These are phyloP conservation scores for Cryptotermes secundus DNA, from an alignment of 1,140 invertebrate genomes.

Conservation along the genomic window DNA sequence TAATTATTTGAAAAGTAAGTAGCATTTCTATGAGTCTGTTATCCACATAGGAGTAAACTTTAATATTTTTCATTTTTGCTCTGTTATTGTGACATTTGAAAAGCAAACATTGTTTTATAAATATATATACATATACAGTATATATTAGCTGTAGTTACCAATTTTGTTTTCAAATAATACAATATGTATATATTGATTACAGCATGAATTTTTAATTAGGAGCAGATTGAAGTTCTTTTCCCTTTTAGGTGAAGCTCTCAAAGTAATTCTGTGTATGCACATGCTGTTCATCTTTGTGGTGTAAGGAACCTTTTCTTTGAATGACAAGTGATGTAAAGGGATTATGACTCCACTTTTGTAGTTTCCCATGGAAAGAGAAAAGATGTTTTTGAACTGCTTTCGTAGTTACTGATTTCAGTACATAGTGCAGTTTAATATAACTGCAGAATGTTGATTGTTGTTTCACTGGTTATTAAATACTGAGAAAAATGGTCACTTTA, in stretches of 20 bases:
- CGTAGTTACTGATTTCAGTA: too few relatives aligned
- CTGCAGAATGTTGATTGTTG: too few relatives aligned
- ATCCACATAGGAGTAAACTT: neutral
- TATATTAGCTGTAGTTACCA: conserved; percentile 4
- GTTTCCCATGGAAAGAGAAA: too few relatives aligned
- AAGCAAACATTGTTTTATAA: neutral
- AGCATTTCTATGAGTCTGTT: neutral
- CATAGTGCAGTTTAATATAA: too few relatives aligned
- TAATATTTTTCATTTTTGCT: neutral
- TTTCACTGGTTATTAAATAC: too few relatives aligned
- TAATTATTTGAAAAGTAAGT: neutral
- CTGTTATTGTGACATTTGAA: neutral
- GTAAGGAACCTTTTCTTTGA: neutral
- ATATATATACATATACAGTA: neutral
- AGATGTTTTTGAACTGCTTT: too few relatives aligned
- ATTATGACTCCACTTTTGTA: too few relatives aligned
- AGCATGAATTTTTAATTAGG: neutral
- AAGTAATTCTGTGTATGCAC: neutral
- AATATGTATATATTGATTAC: neutral
- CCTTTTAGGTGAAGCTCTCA: neutral
- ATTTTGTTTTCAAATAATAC: neutral
- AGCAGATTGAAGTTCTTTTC: neutral
- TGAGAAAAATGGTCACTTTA: too few relatives aligned
- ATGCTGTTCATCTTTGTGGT: neutral
- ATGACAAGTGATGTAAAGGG: neutral